Conservation (phyloP, 1,140 invertebrate genomes). For the Lordiphosa collinella region DNA sequence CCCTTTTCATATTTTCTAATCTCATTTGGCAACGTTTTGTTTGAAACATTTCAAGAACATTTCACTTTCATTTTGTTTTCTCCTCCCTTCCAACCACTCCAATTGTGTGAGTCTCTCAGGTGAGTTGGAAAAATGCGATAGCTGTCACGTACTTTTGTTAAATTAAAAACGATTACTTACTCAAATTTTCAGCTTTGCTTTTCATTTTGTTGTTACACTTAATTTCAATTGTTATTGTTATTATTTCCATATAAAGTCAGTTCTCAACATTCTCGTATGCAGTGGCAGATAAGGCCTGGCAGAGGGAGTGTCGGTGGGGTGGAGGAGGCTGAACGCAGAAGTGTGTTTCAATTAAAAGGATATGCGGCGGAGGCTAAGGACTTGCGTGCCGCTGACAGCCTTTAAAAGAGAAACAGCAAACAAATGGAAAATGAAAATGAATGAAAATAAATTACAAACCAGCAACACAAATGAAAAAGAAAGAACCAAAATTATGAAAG, state of each 20-base stretch:
- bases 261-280: not conserved
- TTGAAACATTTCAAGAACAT: slow-evolving; percentile 23
- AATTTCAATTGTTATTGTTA: slow-evolving; percentile 76
- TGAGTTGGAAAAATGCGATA: slow-evolving; percentile 17
- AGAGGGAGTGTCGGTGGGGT: too few species aligned
- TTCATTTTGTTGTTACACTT: slow-evolving; percentile 54
- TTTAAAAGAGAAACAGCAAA: slow-evolving; percentile 22
- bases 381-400: slow-evolving; percentile 60
- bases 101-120: slow-evolving; percentile 8
- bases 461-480: slow-evolving; percentile 25
- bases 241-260: slow-evolving; percentile 69
- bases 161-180: slow-evolving; percentile 75
- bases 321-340: not conserved
- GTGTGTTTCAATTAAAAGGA: slow-evolving; percentile 73
- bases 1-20: slow-evolving; percentile 1
- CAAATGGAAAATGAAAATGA: slow-evolving; percentile 14
- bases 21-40: slow-evolving; percentile 15
- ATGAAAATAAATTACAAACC: slow-evolving; percentile 13
- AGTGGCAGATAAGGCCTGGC: not conserved
- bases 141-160: slow-evolving; percentile 68
- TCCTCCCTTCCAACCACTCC: slow-evolving; percentile 4
- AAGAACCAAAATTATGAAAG: slow-evolving; percentile 14
- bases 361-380: slow-evolving; percentile 45
- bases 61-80: slow-evolving; percentile 16
- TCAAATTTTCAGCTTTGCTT: slow-evolving; percentile 31